Conservation (phyloP, 2,113 vertebrate genomes). For the Zeus faber region DNA sequence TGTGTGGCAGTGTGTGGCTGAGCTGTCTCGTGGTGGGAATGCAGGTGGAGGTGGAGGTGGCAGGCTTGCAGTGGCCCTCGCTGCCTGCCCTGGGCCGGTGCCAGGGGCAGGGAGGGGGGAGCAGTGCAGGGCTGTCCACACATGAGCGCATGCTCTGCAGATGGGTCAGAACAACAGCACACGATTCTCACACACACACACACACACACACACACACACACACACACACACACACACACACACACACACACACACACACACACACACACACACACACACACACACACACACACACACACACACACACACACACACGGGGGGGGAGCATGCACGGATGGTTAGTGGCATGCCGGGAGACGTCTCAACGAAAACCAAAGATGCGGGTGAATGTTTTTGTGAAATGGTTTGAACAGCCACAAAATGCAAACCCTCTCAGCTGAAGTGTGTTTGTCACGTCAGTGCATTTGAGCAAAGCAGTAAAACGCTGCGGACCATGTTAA, state of each 20-base stretch:
- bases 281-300: conserved; percentile 35
- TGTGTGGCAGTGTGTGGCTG: conserved; percentile 65
- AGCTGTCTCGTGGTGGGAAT: conserved; percentile 50
- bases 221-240: conserved; percentile 4
- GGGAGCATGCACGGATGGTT: conserved; percentile 50
- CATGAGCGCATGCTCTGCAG: conserved; percentile 91
- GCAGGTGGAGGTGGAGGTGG: conserved; percentile 71
- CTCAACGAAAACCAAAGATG: conserved; percentile 25
- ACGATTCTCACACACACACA: conserved; percentile 59
- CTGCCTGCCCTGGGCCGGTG: conserved; percentile 81
- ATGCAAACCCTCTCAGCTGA: too few relatives aligned
- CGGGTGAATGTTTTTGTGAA: too few relatives aligned
- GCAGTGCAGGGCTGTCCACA: conserved; percentile 75
- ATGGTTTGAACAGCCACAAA: too few relatives aligned
- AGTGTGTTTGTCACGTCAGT: too few relatives aligned
- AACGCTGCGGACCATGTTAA: too few relatives aligned
- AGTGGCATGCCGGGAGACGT: conserved; percentile 67
- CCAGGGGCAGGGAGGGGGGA: conserved; percentile 78
- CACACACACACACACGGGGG: conserved; percentile 59
- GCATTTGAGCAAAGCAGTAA: too few relatives aligned
- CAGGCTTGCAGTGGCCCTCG: conserved; percentile 74
- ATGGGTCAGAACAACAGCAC: conserved; percentile 79
- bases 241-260: conserved; percentile 3
- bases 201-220: not conserved
- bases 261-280: conserved; percentile 4